Evolutionary conservation across 1,140 invertebrate species (phyloP).

Genomic region (Lamellibrachia luymesi): DNA sequence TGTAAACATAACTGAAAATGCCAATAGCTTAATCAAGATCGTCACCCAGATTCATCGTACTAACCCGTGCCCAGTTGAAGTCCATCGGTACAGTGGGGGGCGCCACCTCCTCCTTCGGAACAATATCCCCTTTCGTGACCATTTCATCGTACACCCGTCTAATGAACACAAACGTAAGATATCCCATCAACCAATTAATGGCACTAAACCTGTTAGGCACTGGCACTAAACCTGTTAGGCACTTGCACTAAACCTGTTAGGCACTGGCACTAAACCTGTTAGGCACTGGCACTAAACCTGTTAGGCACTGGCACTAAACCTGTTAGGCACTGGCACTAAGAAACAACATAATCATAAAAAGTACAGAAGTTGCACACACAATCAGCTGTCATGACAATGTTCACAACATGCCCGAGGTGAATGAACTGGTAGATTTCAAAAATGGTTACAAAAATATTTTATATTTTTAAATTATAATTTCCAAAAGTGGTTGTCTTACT

Average conservation of each 20-base stretch:
- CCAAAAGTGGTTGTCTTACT: no score
- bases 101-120: slow-evolving; percentile 85
- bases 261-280: neutral
- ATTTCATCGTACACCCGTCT: slow-evolving; percentile 75
- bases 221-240: no score
- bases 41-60: neutral
- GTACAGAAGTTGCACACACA: neutral
- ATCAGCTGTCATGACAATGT: no score
- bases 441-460: no score
- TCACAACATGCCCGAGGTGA: no score
- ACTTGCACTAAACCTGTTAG: neutral
- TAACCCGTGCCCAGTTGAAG: slow-evolving; percentile 93
- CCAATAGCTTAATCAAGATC: neutral
- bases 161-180: slow-evolving; percentile 23
- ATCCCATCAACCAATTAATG: no score
- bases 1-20: no score
- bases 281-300: no score
- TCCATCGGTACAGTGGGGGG: slow-evolving; percentile 99
- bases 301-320: no score
- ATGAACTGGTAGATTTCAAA: no score
- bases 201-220: no score
- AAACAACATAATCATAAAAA: neutral
- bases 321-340: neutral
- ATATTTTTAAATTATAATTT: no score
- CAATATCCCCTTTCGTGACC: slow-evolving; percentile 78